Percentiles rank a stretch among this genome's conserved stretches.
Evolutionary conservation across 2,888 invertebrate species (phyloP).

Genomic region (Sipha maydis): DNA sequence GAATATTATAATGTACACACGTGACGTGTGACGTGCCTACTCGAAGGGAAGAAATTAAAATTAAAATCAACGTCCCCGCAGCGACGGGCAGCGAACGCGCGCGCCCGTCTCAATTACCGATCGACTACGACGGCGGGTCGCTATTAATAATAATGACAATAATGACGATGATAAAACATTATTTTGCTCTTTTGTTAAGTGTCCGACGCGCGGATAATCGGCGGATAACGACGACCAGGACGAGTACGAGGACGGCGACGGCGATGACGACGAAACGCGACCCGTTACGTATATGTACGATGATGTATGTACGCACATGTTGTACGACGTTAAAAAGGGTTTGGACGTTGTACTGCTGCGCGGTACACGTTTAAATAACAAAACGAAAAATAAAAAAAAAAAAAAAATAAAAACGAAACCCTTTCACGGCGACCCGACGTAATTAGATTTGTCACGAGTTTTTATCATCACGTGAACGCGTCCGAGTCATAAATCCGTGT

Average conservation of each 20-base stretch:
- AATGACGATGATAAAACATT: not conserved
- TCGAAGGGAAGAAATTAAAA: constrained; percentile 29
- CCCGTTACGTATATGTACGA: too few species aligned
- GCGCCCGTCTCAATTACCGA: constrained; percentile 45
- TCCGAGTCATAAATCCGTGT: constrained; percentile 55
- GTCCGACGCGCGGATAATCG: constrained; percentile 53
- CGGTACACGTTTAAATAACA: constrained; percentile 35
- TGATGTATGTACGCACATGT: too few species aligned
- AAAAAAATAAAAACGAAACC: constrained; percentile 35
- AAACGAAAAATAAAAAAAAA: too few species aligned
- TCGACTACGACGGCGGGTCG: not conserved
- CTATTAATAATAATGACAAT: constrained; percentile 18
- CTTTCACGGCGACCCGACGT: constrained; percentile 37
- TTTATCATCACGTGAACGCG: constrained; percentile 56
- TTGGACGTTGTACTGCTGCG: constrained; percentile 33
- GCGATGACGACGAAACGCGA: not conserved
- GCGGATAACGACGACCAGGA: constrained; percentile 30
- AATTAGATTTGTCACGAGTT: constrained; percentile 58
- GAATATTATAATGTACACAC: not conserved
- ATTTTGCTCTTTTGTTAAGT: constrained; percentile 44
- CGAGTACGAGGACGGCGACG: not conserved
- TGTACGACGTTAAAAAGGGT: constrained; percentile 33
- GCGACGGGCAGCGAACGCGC: not conserved
- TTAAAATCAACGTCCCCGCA: constrained; percentile 14
- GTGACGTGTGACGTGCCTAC: not conserved